phyloP scores from a whole-genome alignment of 2,888 invertebrate species.

The Schizotus pectinicornis region DNA sequence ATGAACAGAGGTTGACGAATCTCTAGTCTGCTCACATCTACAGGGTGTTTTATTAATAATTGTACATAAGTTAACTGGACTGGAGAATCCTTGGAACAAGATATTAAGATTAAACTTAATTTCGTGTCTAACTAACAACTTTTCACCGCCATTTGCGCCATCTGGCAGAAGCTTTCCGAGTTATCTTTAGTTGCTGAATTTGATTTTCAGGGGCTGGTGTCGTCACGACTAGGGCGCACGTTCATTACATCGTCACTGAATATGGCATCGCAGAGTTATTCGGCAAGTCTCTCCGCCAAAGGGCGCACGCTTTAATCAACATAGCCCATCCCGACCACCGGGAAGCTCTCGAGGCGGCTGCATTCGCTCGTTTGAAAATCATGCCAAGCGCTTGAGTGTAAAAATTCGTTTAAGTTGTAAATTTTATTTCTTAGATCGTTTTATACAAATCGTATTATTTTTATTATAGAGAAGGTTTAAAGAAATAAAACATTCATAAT shows the following conservation, averaged over 20 bases:
- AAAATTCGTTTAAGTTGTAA: not conserved
- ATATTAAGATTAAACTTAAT: no score
- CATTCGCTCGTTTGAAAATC: slow-evolving; percentile 81
- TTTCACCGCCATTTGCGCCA: not conserved
- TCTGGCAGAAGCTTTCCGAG: not conserved
- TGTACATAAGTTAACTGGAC: no score
- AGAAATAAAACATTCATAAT: not conserved
- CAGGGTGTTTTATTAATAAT: no score
- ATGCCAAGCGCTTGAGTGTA: slow-evolving; percentile 65
- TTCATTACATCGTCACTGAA: slow-evolving; percentile 93
- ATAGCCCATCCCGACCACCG: slow-evolving; percentile 91
- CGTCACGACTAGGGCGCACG: slow-evolving; percentile 89
- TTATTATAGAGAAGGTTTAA: not conserved
- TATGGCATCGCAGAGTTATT: slow-evolving; percentile 88
- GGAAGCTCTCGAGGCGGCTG: slow-evolving; percentile 81
- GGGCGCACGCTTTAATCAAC: slow-evolving; percentile 87
- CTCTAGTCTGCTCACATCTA: no score
- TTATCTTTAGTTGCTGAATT: not conserved
- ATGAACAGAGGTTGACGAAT: no score
- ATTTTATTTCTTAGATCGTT: not conserved
- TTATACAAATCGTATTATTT: slow-evolving; percentile 9
- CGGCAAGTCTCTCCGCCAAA: slow-evolving; percentile 86
- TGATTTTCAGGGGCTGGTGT: slow-evolving; percentile 82
- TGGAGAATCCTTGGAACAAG: no score
- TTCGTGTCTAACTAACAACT: not conserved